Conservation (phyloP, 2,797 vertebrate species). For the Typhlichthys subterraneus region DNA sequence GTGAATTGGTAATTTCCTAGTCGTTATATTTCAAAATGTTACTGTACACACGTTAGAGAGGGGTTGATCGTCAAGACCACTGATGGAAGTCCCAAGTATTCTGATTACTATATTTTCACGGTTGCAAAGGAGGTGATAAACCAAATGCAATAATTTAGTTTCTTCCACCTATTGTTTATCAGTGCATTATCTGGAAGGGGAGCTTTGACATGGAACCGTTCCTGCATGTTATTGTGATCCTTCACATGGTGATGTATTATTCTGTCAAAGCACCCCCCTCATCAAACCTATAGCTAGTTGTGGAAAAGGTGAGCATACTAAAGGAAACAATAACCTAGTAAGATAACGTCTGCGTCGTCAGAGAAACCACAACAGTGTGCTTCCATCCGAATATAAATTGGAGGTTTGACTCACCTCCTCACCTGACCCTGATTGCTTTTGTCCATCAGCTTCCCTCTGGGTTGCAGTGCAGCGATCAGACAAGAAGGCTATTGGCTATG, state of each 20-base stretch:
- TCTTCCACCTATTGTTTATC: no score
- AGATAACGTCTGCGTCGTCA: not conserved
- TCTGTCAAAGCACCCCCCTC: not conserved
- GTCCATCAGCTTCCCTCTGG: not conserved
- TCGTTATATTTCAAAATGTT: not conserved
- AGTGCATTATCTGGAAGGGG: no score
- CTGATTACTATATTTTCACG: no score
- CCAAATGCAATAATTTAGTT: no score
- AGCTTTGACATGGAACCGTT: no score
- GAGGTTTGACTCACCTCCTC: not conserved
- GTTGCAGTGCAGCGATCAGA: no score
- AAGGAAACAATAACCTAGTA: conserved; percentile 3
- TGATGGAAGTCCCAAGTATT: no score
- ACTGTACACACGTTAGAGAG: not conserved
- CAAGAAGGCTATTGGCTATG: no score
- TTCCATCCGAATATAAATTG: not conserved
- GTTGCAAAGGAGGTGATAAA: no score
- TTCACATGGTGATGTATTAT: no score
- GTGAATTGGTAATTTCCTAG: not conserved
- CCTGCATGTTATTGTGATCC: no score
- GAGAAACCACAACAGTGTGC: not conserved
- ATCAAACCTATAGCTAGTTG: conserved; percentile 4
- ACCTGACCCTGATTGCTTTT: conserved; percentile 5
- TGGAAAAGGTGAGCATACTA: not conserved
- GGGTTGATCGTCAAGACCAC: not conserved